Evolutionary conservation across 2,797 vertebrate genomes (phyloP), one percentile per base, ranked within the genome.

Genomic region (Perodicticus potto): DNA sequence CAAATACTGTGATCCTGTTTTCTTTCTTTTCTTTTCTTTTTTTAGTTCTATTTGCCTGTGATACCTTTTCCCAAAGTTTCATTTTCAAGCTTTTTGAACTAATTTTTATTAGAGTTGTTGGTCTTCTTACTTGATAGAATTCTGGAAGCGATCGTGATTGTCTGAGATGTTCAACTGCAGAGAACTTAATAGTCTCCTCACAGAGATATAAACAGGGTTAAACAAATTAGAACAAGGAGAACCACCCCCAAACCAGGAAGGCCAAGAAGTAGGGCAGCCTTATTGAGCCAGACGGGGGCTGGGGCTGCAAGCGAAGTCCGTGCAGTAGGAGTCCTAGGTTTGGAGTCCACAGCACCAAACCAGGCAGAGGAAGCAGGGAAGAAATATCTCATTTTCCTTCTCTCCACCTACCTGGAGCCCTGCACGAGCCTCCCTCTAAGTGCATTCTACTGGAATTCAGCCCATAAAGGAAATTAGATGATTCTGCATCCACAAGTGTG

Each of bases 71-170:
- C 16, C 45, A 85, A 92, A 91, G 20, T 5, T 86, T 86, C 17
- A 37, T 49, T 94, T 92, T 83, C 34, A 92, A 96, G 34, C 0
- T 34, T 84, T 96, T 45, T 92, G 23, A 72, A 19, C 82, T 84
- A 53, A 94, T 76, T 92, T 83, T 45, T 87, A 83, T 59, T 81
- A 73, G 11, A 59, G 49, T 43, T 45, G 7, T 2, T 93, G 27
- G 16, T 7, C n/a, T 67, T 92, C 17, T 76, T 89, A 83, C 16
- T 49, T 61, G 43, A 73, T 25, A 85, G 25, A 91, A n/a, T 83
- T 32, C 32, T 89, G 61, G 45, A 69, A 77, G 16, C 27, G 76
- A 83, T 55, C 22, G 53, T 43, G 32, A 83, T 83, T 91, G 1
- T 95, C 67, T 91, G 34, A 45, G 37, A 89, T 5, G 3, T 61